These are phyloP conservation scores for Pseudorectes ferrugineus DNA, from an alignment of 2,113 vertebrate genomes.

Conservation along the genomic window DNA sequence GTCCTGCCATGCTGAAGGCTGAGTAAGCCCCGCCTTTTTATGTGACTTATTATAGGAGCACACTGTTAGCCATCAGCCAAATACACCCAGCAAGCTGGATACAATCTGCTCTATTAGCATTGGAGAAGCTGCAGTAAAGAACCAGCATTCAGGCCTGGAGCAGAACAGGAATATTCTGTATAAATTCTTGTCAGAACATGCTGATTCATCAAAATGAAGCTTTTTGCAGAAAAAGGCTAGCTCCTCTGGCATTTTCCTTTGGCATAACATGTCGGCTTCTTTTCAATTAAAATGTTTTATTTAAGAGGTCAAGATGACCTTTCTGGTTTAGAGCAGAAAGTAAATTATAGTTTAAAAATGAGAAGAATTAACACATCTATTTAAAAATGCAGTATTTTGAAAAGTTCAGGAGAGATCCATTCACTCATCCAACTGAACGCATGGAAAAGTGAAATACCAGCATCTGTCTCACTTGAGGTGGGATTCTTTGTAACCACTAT, in stretches of 20 bases:
- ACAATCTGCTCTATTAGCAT: neutral
- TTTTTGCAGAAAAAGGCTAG: neutral
- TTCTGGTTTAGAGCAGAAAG: neutral
- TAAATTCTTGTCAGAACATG: neutral
- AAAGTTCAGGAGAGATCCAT: neutral
- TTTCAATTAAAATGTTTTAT: slow-evolving; percentile 6
- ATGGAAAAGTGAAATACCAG: neutral
- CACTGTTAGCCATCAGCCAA: neutral
- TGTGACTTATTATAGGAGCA: neutral
- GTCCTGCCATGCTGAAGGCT: neutral
- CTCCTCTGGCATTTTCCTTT: neutral
- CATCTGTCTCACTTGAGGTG: neutral
- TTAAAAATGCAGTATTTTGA: neutral
- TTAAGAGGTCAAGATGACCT: neutral
- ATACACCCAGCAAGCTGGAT: neutral
- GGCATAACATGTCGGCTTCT: neutral
- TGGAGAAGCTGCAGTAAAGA: neutral
- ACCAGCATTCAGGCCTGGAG: neutral
- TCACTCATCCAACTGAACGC: neutral
- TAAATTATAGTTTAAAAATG: neutral
- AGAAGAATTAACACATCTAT: neutral
- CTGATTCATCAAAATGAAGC: neutral
- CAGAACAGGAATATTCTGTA: neutral
- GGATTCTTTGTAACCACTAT: neutral
- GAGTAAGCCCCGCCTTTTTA: neutral